Percentiles rank a stretch among this genome's conserved stretches.
These are phyloP conservation scores for Platycnemis pennipes DNA, from an alignment of 2,888 invertebrate genomes.

Conservation along the genomic window DNA sequence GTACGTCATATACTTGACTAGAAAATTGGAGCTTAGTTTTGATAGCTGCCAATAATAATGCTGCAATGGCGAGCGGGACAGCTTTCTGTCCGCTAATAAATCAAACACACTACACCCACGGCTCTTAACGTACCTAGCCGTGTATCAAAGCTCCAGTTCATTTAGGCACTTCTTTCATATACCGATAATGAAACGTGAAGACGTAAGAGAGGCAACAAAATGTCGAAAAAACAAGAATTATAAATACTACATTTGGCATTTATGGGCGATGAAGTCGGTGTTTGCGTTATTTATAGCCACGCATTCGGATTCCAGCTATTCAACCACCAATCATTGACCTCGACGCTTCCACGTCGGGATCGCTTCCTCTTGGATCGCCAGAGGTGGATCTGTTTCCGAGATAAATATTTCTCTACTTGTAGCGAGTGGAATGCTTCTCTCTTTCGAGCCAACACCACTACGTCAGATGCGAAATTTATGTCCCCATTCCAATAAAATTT, in stretches of 20 bases:
- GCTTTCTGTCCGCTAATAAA: not conserved
- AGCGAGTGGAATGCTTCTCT: not conserved
- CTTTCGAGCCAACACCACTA: not conserved
- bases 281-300: not conserved
- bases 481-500: not conserved
- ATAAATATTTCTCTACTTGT: not conserved
- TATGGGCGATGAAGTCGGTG: not conserved
- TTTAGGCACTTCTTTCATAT: not conserved
- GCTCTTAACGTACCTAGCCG: not conserved
- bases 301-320: not conserved
- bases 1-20: too few species aligned
- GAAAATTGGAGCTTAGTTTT: too few species aligned
- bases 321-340: not conserved
- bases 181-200: not conserved
- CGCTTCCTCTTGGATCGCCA: not conserved
- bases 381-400: not conserved
- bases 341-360: not conserved
- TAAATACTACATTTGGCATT: constrained; percentile 10
- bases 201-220: not conserved
- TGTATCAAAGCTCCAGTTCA: not conserved
- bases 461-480: not conserved
- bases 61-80: not conserved
- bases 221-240: not conserved
- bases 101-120: not conserved
- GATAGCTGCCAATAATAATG: too few species aligned